phyloP scores from a whole-genome alignment of 1,140 invertebrate species.

The Camponotus vicinus region DNA sequence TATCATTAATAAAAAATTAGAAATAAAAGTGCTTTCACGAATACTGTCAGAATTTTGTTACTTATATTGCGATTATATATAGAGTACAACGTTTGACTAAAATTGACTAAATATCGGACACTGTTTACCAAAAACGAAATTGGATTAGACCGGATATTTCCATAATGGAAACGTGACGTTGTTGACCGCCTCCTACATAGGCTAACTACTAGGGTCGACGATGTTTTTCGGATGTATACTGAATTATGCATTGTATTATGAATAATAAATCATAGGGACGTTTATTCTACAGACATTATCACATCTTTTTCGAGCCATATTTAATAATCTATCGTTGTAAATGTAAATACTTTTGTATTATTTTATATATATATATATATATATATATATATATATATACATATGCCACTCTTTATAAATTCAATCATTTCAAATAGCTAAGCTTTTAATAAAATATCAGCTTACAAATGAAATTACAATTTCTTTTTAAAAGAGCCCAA shows the following conservation, averaged over 20 bases:
- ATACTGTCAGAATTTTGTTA: conserved; percentile 40
- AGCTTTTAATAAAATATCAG: no score
- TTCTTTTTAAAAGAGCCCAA: no score
- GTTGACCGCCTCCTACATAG: conserved; percentile 48
- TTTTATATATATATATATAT: background rate
- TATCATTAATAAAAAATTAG: conserved; percentile 30
- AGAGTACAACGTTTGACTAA: conserved; percentile 6
- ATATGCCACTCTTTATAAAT: no score
- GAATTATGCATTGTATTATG: conserved; percentile 61
- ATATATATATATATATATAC: background rate
- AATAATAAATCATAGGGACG: conserved; percentile 48
- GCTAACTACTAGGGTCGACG: conserved; percentile 43
- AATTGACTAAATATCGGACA: conserved; percentile 45
- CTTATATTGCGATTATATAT: background rate
- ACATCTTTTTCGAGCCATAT: conserved; percentile 12
- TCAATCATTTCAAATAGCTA: no score
- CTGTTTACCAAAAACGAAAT: conserved; percentile 52
- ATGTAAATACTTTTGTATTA: background rate
- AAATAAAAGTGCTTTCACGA: conserved; percentile 39
- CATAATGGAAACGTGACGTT: conserved; percentile 49
- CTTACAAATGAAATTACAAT: no score
- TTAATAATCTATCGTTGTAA: background rate
- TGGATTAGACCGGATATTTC: conserved; percentile 46
- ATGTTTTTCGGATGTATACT: conserved; percentile 50
- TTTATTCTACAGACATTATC: conserved; percentile 24